Percentiles rank a stretch among this genome's conserved stretches.
Conservation (phyloP, 2,797 vertebrate species). For the Xenopus petersii region DNA sequence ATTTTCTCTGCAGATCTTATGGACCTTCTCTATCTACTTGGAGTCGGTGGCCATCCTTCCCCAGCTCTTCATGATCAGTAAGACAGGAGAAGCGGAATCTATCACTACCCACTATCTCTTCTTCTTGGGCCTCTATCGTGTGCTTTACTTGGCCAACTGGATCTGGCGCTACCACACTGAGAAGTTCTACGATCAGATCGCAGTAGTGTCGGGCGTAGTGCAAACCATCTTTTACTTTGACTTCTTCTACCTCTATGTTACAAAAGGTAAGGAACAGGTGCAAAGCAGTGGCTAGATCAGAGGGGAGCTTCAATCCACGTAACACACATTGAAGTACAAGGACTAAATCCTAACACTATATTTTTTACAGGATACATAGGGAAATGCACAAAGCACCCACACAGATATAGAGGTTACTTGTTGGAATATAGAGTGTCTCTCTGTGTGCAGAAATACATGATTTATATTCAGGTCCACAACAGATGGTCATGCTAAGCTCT, state of each 20-base stretch:
- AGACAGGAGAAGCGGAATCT: slow-evolving; percentile 90
- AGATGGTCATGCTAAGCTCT: no score
- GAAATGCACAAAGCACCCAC: not conserved
- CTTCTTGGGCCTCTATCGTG: slow-evolving; percentile 89
- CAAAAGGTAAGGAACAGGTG: slow-evolving; percentile 71
- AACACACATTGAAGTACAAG: no score
- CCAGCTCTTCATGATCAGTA: slow-evolving; percentile 96
- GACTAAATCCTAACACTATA: no score
- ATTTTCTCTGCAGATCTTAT: slow-evolving; percentile 75
- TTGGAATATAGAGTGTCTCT: no score
- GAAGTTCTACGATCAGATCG: slow-evolving; percentile 89
- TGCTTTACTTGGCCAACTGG: slow-evolving; percentile 93
- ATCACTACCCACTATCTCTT: slow-evolving; percentile 95
- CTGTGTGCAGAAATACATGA: no score
- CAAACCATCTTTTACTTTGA: slow-evolving; percentile 98
- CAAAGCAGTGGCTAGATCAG: no score
- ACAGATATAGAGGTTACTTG: no score
- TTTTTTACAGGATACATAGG: not conserved
- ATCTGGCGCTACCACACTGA: slow-evolving; percentile 90
- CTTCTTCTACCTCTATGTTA: slow-evolving; percentile 94
- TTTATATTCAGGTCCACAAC: no score
- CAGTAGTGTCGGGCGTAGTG: slow-evolving; percentile 88
- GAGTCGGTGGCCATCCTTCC: slow-evolving; percentile 93
- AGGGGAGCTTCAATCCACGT: no score
- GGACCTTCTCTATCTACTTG: slow-evolving; percentile 96